These are phyloP conservation scores for Anoplopoma fimbria DNA, from an alignment of 2,113 vertebrate species.

Conservation along the genomic window DNA sequence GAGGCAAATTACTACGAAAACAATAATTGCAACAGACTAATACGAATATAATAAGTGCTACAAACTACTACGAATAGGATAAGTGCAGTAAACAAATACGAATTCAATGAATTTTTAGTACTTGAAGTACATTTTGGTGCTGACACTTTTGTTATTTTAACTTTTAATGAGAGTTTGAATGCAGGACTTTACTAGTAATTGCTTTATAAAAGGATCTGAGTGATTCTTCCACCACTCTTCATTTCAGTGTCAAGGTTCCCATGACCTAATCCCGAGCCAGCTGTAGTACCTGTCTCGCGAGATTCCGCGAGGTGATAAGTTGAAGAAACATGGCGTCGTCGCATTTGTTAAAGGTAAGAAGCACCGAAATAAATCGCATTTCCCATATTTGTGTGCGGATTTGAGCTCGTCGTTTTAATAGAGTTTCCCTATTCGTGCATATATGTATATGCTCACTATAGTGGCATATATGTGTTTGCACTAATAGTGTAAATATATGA, in stretches of 20 bases:
- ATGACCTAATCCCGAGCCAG: slow-evolving; percentile 50
- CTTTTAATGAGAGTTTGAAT: neutral
- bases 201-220: neutral
- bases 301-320: slow-evolving; percentile 84
- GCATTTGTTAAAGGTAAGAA: slow-evolving; percentile 97
- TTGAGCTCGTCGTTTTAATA: neutral
- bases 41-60: too few relatives aligned
- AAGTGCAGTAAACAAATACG: too few relatives aligned
- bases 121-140: neutral
- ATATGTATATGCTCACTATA: accelerated
- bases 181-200: neutral
- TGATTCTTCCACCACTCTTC: neutral
- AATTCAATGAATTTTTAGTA: too few relatives aligned
- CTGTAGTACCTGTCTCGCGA: slow-evolving; percentile 79
- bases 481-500: neutral
- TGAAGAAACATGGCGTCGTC: slow-evolving; percentile 96
- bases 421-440: neutral
- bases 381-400: neutral
- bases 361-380: slow-evolving; percentile 58
- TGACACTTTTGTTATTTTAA: neutral
- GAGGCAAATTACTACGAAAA: too few relatives aligned
- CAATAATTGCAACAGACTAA: too few relatives aligned
- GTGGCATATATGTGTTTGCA: accelerated
- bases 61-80: too few relatives aligned
- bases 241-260: neutral